A percentile compares a stretch with the other conserved stretches of the same genome.
These are phyloP conservation scores for Saturnia pavonia DNA, from an alignment of 2,888 invertebrate species.

Conservation along the genomic window DNA sequence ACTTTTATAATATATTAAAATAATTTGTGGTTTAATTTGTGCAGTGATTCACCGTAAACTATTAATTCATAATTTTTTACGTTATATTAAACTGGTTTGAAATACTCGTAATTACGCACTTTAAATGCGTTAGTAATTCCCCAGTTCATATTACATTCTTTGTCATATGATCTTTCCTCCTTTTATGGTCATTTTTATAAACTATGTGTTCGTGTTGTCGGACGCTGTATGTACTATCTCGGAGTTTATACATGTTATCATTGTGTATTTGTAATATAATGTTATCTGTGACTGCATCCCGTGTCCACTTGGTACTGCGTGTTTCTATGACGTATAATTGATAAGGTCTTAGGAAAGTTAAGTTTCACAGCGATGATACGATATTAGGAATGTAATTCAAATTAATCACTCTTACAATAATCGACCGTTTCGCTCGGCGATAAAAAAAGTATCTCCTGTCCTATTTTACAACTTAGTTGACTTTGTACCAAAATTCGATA, in stretches of 20 bases:
- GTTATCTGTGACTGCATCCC: slow-evolving; percentile 13
- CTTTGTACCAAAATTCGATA: not conserved
- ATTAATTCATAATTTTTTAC: not conserved
- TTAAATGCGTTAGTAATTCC: not conserved
- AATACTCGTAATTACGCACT: not conserved
- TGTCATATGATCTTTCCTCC: not conserved
- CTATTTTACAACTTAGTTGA: not conserved
- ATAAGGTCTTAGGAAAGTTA: slow-evolving; percentile 3
- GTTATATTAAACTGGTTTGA: not conserved
- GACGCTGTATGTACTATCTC: not conserved
- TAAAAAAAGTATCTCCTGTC: too few relatives aligned
- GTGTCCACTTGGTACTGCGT: slow-evolving; percentile 9
- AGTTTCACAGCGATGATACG: not conserved
- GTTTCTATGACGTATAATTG: slow-evolving; percentile 2
- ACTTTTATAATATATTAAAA: not conserved
- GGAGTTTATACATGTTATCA: not conserved
- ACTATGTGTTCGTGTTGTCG: not conserved
- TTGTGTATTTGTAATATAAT: slow-evolving; percentile 1
- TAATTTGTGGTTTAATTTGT: not conserved
- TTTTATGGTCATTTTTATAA: slow-evolving; percentile 1
- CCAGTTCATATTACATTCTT: not conserved
- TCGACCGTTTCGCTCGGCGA: too few relatives aligned
- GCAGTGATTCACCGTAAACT: not conserved
- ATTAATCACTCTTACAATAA: not conserved
- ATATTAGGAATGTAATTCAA: not conserved